These are phyloP conservation scores for Austrofundulus limnaeus DNA, from an alignment of 2,113 vertebrate species.

Conservation along the genomic window DNA sequence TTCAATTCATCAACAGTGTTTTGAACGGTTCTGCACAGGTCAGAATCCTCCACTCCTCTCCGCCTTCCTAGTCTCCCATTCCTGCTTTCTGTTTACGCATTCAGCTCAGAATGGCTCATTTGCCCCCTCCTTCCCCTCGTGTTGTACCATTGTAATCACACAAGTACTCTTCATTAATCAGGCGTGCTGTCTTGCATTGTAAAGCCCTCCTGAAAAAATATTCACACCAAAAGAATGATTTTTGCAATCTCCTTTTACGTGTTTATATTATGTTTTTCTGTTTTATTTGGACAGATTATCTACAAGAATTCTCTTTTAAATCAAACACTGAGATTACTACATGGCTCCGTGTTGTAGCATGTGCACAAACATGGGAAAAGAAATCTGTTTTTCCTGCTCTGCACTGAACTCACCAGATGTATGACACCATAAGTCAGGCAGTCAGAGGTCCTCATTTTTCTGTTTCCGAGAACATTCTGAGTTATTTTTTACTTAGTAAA, in stretches of 20 bases:
- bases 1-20: constrained; percentile 89
- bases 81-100: constrained; percentile 34
- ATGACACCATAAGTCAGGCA: constrained; percentile 63
- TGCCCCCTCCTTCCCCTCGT: constrained; percentile 5
- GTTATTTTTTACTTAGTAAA: constrained; percentile 64
- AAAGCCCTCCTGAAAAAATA: constrained; percentile 42
- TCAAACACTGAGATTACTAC: constrained; percentile 52
- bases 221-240: constrained; percentile 47
- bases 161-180: constrained; percentile 60
- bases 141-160: constrained; percentile 56
- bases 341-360: constrained; percentile 21
- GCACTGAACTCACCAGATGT: constrained; percentile 48
- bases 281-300: constrained; percentile 49
- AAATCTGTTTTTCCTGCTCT: constrained; percentile 14
- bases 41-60: constrained; percentile 36
- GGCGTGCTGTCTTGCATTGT: constrained; percentile 47
- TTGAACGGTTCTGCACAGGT: constrained; percentile 92
- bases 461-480: constrained; percentile 44
- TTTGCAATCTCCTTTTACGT: constrained; percentile 60
- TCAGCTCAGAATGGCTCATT: constrained; percentile 12
- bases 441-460: constrained; percentile 46
- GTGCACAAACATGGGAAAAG: constrained; percentile 45
- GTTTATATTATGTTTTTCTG: constrained; percentile 48
- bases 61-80: not conserved
- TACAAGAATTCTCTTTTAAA: constrained; percentile 36